Conservation (phyloP, 2,113 vertebrate genomes). For the Casuarius casuarius region DNA sequence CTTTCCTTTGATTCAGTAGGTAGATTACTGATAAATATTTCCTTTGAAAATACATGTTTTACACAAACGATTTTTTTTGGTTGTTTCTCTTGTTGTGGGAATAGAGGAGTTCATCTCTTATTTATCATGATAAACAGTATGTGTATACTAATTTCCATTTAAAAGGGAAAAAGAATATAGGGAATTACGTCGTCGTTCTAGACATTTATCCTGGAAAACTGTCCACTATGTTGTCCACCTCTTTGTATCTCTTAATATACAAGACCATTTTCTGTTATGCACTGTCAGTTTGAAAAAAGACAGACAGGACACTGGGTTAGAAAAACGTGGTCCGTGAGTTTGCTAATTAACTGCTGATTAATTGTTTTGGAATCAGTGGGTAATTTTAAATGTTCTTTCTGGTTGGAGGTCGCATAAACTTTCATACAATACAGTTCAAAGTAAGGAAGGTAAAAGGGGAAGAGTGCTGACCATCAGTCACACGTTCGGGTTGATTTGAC, state of each 20-base stretch:
- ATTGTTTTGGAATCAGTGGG: neutral
- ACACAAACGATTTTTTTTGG: neutral
- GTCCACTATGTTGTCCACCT: neutral
- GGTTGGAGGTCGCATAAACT: neutral
- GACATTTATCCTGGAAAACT: neutral
- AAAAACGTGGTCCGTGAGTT: neutral
- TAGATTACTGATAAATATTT: neutral
- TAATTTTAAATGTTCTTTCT: neutral
- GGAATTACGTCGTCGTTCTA: neutral
- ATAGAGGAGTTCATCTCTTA: neutral
- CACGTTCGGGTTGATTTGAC: neutral
- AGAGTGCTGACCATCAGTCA: neutral
- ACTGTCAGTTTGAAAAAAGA: neutral
- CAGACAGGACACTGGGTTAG: accelerated
- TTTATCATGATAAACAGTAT: neutral
- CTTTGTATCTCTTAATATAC: neutral
- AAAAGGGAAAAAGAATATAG: neutral
- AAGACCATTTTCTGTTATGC: neutral
- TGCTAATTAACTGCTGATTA: neutral
- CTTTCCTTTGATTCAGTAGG: neutral
- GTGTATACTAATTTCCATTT: neutral
- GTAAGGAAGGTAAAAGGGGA: neutral
- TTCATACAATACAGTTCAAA: neutral
- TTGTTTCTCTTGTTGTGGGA: neutral
- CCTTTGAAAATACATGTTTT: neutral